A percentile compares a stretch with the other conserved stretches of the same genome.
Evolutionary conservation across 2,888 invertebrate genomes (phyloP).

Genomic region (Aphrophora alni): DNA sequence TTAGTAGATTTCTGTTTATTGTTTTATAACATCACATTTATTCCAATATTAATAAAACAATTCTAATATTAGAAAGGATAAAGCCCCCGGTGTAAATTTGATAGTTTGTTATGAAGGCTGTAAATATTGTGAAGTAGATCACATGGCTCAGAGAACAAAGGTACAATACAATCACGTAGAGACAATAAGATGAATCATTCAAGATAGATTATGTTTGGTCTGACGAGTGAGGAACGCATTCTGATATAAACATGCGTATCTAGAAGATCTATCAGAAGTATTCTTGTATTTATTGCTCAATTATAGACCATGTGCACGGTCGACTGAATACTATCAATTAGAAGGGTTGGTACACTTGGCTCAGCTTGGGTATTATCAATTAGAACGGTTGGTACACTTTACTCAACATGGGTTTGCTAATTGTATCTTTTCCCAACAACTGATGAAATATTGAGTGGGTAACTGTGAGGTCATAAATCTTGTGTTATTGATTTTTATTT

Average conservation of each 20-base stretch:
- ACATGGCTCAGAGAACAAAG: neutral
- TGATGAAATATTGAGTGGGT: neutral
- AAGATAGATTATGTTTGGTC: neutral
- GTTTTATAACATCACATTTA: too few relatives aligned
- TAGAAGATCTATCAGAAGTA: neutral
- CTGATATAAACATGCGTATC: neutral
- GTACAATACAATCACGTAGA: neutral
- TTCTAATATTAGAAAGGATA: neutral
- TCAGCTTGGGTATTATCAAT: neutral
- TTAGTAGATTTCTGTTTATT: too few relatives aligned
- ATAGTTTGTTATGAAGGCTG: neutral
- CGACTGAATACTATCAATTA: conserved; percentile 9
- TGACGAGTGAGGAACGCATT: neutral
- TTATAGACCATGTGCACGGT: neutral
- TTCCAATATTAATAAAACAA: too few relatives aligned
- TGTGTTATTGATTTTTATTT: neutral
- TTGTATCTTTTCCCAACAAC: neutral
- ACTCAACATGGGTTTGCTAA: neutral
- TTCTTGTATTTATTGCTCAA: conserved; percentile 6
- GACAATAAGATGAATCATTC: neutral
- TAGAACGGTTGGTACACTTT: neutral
- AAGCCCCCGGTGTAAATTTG: neutral
- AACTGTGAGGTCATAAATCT: neutral
- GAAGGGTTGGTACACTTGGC: neutral
- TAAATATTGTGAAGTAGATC: neutral